Conservation (phyloP, 2,888 invertebrate genomes). For the Hipparchia sbordonii region DNA sequence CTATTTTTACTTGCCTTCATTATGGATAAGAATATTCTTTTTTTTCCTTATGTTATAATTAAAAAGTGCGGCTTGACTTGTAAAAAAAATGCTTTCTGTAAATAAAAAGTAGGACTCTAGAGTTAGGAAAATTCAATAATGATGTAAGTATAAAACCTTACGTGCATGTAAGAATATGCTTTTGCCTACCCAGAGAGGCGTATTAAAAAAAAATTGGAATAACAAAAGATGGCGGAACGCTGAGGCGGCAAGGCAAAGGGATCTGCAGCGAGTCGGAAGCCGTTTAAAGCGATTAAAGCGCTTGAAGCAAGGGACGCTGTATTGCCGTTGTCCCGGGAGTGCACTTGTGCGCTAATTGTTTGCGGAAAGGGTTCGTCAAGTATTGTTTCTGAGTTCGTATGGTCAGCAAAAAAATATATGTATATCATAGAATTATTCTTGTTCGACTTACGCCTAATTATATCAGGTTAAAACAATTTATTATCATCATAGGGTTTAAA, state of each 20-base stretch:
- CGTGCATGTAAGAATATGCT: neutral
- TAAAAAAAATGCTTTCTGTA: neutral
- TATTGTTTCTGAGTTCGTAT: slow-evolving; percentile 72
- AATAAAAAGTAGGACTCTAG: neutral
- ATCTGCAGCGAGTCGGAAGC: slow-evolving; percentile 73
- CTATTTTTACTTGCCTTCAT: too few species aligned
- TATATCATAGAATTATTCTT: neutral
- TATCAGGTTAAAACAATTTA: too few species aligned
- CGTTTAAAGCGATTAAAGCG: slow-evolving; percentile 52
- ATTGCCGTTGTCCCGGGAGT: slow-evolving; percentile 46
- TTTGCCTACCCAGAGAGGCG: neutral
- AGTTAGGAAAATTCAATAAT: neutral
- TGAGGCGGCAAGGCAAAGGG: slow-evolving; percentile 67
- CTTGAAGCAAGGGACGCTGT: slow-evolving; percentile 60
- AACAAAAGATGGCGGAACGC: slow-evolving; percentile 64
- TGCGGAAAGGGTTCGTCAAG: slow-evolving; percentile 74
- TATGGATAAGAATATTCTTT: too few species aligned
- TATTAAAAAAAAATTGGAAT: slow-evolving; percentile 48
- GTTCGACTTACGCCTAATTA: too few species aligned
- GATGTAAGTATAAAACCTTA: neutral
- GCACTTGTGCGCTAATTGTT: slow-evolving; percentile 59
- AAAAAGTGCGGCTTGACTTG: neutral
- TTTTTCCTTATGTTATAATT: neutral
- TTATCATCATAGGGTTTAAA: too few species aligned
- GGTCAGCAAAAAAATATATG: slow-evolving; percentile 19